Base-by-base conservation (phyloP, 2,888 invertebrate species). In the Cataglyphis albicans region DNA sequence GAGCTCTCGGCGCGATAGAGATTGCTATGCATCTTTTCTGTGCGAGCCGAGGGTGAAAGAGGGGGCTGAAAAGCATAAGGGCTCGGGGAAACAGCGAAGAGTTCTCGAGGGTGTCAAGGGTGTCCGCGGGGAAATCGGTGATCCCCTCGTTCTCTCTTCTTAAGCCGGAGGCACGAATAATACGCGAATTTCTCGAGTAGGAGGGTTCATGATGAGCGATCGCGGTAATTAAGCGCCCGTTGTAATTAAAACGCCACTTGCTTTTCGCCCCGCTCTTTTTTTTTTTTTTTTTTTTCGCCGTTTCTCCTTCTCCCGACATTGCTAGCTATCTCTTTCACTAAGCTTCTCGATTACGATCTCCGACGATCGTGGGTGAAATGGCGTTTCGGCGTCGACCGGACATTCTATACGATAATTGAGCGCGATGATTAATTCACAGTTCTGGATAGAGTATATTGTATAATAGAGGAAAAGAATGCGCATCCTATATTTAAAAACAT, bases 161-260 rank as follows among this genome's bases (percentile, higher is more conserved):
- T 52, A 32, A 68, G 80, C 65, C 64, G 70, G 78, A 82, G 85
- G 82, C 82, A 73, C 82, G 84, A 82, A 84, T 84, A 84, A 84
- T 83, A 82, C 73, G 73, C 82, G 86, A 85, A 82, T 82, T 82
- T 82, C 81, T 76, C 85, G 73, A 55, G 52, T 21, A 57, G 73
- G 61, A 61, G 57, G 67, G 61, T 75, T 73, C 64, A 70, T 82
- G 88, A 84, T 44, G 81, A 81, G 74, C 88, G 90, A 91, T 91
- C 90, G 88, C 85, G 84, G 88, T 90, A 90, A 91, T 91, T 88
- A 89, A 91, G 87, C 86, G 89, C 82, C 89, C 86, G 86, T 89
- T 90, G 85, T 89, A 91, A 90, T 91, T 91, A 91, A 90, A 91
- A 89, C 82, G 85, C 84, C 88, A 85, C 78, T 84, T 84, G 72